These are phyloP conservation scores for Leptothorax acervorum DNA, from an alignment of 2,888 invertebrate genomes.

Conservation along the genomic window DNA sequence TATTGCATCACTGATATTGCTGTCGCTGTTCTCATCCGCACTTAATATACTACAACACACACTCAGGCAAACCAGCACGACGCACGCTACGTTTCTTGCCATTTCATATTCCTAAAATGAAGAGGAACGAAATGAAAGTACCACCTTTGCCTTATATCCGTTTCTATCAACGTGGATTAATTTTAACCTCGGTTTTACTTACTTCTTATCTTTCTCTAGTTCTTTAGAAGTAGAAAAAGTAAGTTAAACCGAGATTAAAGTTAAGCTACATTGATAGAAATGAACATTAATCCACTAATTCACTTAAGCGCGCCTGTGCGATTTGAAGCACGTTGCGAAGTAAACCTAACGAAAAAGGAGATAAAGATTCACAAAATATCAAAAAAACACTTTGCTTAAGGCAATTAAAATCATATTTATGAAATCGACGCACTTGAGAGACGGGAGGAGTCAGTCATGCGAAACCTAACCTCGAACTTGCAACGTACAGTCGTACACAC, in stretches of 20 bases:
- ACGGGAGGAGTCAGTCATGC: background rate
- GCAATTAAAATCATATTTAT: background rate
- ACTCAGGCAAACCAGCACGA: slow-evolving; percentile 68
- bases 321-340: background rate
- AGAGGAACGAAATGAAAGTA: background rate
- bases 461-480: slow-evolving; percentile 20
- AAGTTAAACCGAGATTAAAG: no score
- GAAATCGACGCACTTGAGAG: background rate
- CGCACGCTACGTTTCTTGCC: slow-evolving; percentile 74
- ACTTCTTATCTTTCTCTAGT: no score
- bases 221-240: no score
- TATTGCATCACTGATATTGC: slow-evolving; percentile 62
- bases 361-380: background rate
- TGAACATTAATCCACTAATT: background rate
- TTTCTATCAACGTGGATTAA: no score
- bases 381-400: background rate
- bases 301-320: background rate
- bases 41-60: slow-evolving; percentile 64
- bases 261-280: no score
- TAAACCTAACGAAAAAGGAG: background rate
- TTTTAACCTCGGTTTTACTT: no score
- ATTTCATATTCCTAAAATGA: slow-evolving; percentile 76
- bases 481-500: background rate
- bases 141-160: background rate
- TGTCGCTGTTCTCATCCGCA: slow-evolving; percentile 72